Base-by-base conservation (phyloP, 2,797 vertebrate genomes). In the Enteromius argenteus region DNA sequence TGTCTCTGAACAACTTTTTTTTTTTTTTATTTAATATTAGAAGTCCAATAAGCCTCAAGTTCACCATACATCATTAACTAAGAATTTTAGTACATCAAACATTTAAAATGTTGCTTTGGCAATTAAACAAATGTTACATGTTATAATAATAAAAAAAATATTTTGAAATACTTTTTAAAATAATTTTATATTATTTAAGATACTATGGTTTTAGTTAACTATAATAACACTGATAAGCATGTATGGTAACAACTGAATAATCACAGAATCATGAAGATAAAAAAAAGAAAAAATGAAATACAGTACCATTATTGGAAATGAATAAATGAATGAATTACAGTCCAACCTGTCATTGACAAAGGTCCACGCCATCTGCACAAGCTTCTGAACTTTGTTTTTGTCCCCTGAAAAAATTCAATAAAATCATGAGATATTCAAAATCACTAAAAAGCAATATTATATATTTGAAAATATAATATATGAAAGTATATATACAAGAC, bases 301-400 rank as follows among this genome's bases (percentile, higher is more conserved):
- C 15, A 11, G 15, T 73, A 32, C 10, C 9, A 73, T 21, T 51
- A 27, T 3, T 73, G 46, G 19, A 4, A 35, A 53, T 21, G 27
- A 71, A 46, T 42, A 23, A 53, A 53, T 23, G 4, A 60, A 60
- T 2, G 2, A 23, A 58, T 30, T 30, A 7, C 11, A 84, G 15
- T 21, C 90, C 92, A 90, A 98, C 97, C 98, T 99, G 95, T 99
- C 98, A 83, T 99, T 99, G 84, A 99, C 97, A 92, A 99, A 99
- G 0, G 98, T 99, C 98, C 98, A 99, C 0, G 98, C 98, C 97
- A 98, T 98, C 86, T 98, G 97, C 76, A 98, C 95, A 77, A 98
- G 92, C 89, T 97, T 98, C 89, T 98, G 97, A 81, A 99, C 97
- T 95, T 99, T 99, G 89, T 97, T 99, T 92, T 99, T 99, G 87